Evolutionary conservation across 2,888 invertebrate species (phyloP), one percentile per base, ranked within the genome.

Genomic region (Polietes domitor): DNA sequence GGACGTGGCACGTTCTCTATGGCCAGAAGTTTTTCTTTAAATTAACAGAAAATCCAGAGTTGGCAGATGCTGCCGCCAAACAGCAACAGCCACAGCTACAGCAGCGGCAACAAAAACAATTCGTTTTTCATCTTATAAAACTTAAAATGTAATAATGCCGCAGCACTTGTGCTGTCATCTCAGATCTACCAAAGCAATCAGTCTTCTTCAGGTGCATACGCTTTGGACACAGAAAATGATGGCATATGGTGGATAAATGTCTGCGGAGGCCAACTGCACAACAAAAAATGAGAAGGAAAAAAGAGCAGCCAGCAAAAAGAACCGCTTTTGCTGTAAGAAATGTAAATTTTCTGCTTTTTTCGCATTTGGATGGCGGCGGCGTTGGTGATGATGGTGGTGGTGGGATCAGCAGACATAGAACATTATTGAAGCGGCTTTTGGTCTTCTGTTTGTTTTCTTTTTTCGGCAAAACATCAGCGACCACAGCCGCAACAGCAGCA

Each of bases 131-230:
- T 80, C 68, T 80, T 80, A 74, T 80, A 80, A 80, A 80, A 50
- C 77, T 73, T 77, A 80, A 78, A 78, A 81, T 76, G 61, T 81
- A 81, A 84, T 84, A 81, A 78, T 78, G 84, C 84, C 84, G 84
- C 84, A 84, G 84, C 84, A 84, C 84, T 84, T 84, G 84, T 81
- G 81, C 84, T 81, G 81, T 84, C 84, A 84, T 84, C 81, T 84
- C 72, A 84, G 84, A 78, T 84, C 81, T 76, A 75, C 78, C 50
- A 58, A 78, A 71, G 84, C 84, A 81, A 84, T 84, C 84, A 81
- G 75, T 84, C 84, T 84, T 81, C 81, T 76, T 84, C 84, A 84
- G 84, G 84, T 84, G 84, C 81, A 84, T 81, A 81, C 81, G 72
- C 75, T 81, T 78, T 73, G 65, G 81, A 84, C 84, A 84, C 73